phyloP scores from a whole-genome alignment of 1,140 invertebrate species.

The Cherax destructor region DNA sequence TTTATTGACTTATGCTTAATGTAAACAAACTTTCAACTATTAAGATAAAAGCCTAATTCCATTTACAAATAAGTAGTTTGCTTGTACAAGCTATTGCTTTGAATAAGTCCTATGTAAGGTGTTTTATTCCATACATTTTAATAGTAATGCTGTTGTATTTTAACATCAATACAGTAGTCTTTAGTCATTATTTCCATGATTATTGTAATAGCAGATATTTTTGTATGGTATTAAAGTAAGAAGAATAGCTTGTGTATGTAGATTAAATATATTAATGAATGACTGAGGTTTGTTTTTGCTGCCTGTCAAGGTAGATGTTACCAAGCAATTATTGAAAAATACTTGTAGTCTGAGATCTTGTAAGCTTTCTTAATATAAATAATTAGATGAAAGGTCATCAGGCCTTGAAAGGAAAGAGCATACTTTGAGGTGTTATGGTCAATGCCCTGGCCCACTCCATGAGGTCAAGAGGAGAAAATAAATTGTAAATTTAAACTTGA shows the following conservation, averaged over 20 bases:
- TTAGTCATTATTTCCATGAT: background rate
- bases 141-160: constrained; percentile 4
- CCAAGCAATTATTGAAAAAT: too few relatives aligned
- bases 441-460: too few relatives aligned
- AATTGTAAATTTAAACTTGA: too few relatives aligned
- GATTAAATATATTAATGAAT: constrained; percentile 37
- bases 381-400: too few relatives aligned
- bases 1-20: background rate
- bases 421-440: too few relatives aligned
- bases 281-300: constrained; percentile 18
- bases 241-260: constrained; percentile 32
- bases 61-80: background rate
- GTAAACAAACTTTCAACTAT: background rate
- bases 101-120: background rate
- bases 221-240: constrained; percentile 51
- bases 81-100: background rate
- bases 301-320: background rate
- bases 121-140: background rate
- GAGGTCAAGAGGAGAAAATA: too few relatives aligned
- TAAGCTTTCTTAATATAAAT: too few relatives aligned
- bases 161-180: background rate
- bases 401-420: too few relatives aligned
- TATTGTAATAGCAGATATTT: constrained; percentile 53
- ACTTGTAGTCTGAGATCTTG: too few relatives aligned
- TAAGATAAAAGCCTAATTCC: background rate